These are phyloP conservation scores for Heterotilapia buettikoferi DNA, from an alignment of 2,113 vertebrate species.

Conservation along the genomic window DNA sequence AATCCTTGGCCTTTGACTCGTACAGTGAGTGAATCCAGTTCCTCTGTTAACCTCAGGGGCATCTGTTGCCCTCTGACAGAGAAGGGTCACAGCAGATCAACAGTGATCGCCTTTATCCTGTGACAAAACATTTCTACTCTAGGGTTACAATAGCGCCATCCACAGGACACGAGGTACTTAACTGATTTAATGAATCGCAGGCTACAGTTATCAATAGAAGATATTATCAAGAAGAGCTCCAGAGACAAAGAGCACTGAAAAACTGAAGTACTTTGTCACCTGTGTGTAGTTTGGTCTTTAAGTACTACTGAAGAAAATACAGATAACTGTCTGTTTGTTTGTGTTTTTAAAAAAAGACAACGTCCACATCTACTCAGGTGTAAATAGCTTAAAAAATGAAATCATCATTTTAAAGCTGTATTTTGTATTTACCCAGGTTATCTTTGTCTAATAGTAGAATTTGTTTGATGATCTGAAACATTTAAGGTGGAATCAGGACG, in stretches of 20 bases:
- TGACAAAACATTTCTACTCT: neutral
- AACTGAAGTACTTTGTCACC: neutral
- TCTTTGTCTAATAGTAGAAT: neutral
- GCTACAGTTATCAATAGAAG: neutral
- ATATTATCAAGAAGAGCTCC: neutral
- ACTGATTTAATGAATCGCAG: neutral
- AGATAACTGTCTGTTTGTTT: neutral
- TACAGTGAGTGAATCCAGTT: neutral
- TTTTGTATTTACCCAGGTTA: neutral
- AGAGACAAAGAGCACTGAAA: neutral
- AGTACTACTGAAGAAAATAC: neutral
- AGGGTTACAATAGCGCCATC: neutral
- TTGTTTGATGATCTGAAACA: neutral
- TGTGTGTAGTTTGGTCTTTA: neutral
- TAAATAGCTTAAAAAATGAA: neutral
- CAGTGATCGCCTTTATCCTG: neutral
- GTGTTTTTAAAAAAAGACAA: neutral
- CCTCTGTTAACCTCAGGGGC: neutral
- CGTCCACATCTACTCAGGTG: neutral
- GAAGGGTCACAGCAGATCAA: neutral
- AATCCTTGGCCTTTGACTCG: neutral
- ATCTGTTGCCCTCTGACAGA: neutral
- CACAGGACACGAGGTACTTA: neutral
- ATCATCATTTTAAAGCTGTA: neutral
- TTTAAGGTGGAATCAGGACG: neutral